Percentiles rank a stretch among this genome's conserved stretches.
Evolutionary conservation across 2,888 invertebrate species (phyloP).

Genomic region (Synanthedon vespiformis): DNA sequence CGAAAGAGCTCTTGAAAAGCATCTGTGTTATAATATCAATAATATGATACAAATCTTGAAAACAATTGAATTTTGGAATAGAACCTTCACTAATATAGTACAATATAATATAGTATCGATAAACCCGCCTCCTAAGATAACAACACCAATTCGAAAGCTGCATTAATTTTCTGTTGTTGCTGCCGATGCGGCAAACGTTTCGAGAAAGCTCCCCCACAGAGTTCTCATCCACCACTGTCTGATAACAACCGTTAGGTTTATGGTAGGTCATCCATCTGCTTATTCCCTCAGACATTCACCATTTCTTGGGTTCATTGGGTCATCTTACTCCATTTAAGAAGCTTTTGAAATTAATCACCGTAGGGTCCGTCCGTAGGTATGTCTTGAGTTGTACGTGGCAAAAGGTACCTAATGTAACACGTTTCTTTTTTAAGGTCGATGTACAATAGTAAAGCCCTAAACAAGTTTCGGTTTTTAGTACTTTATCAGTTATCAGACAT

Average conservation of each 20-base stretch:
- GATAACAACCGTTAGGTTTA: slow-evolving; percentile 41
- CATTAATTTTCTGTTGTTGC: slow-evolving; percentile 1
- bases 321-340: slow-evolving; percentile 22
- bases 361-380: slow-evolving; percentile 20
- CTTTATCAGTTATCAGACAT: no score
- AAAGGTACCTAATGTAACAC: no score
- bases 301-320: slow-evolving; percentile 40
- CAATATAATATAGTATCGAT: no score
- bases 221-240: slow-evolving; percentile 24
- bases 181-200: slow-evolving; percentile 18
- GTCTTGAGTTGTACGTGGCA: slow-evolving; percentile 22
- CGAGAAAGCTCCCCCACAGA: slow-evolving; percentile 30
- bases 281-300: slow-evolving; percentile 37
- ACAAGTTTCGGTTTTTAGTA: no score
- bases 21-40: no score
- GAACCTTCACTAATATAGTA: no score
- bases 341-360: slow-evolving; percentile 11
- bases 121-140: no score
- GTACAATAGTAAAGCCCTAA: no score
- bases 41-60: no score
- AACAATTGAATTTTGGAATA: no score
- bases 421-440: no score
- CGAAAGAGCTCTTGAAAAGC: no score
- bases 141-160: background rate
- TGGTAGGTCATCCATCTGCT: slow-evolving; percentile 41